phyloP scores from a whole-genome alignment of 2,797 vertebrate genomes.

The Chelon labrosus region DNA sequence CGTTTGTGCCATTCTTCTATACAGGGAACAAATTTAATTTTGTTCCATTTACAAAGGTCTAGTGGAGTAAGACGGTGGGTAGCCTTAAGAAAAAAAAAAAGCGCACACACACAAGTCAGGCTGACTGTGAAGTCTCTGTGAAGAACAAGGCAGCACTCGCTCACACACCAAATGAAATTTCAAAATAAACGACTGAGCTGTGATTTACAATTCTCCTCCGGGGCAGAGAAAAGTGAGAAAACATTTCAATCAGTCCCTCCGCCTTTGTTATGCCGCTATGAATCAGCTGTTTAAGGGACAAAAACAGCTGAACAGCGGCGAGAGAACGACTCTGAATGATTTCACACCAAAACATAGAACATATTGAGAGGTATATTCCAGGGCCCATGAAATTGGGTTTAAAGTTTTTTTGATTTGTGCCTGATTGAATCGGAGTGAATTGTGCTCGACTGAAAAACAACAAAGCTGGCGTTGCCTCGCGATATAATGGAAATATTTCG shows the following conservation, averaged over 20 bases:
- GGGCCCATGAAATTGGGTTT: slow-evolving; percentile 69
- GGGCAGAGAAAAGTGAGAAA: slow-evolving; percentile 79
- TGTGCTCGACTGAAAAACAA: slow-evolving; percentile 59
- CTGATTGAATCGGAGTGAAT: slow-evolving; percentile 73
- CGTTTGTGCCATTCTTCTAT: slow-evolving; percentile 72
- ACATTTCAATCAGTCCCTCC: slow-evolving; percentile 81
- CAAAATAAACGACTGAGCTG: slow-evolving; percentile 81
- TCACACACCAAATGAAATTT: slow-evolving; percentile 82
- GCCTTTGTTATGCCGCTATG: slow-evolving; percentile 78
- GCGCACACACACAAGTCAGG: slow-evolving; percentile 44
- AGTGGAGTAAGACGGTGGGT: slow-evolving; percentile 76
- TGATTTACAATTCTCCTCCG: slow-evolving; percentile 82
- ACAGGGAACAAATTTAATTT: slow-evolving; percentile 79
- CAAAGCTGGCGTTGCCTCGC: slow-evolving; percentile 44
- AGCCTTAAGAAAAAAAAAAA: slow-evolving; percentile 65
- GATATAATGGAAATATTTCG: slow-evolving; percentile 66
- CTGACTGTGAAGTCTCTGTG: slow-evolving; percentile 70
- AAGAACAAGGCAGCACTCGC: slow-evolving; percentile 75
- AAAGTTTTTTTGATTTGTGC: slow-evolving; percentile 66
- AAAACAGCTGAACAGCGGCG: slow-evolving; percentile 67
- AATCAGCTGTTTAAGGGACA: slow-evolving; percentile 82
- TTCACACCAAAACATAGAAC: slow-evolving; percentile 62
- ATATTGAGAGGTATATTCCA: slow-evolving; percentile 70
- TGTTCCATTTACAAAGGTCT: slow-evolving; percentile 81
- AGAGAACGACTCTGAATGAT: slow-evolving; percentile 57